These are phyloP conservation scores for Leuciscus waleckii DNA, from an alignment of 2,797 vertebrate species.

Conservation along the genomic window DNA sequence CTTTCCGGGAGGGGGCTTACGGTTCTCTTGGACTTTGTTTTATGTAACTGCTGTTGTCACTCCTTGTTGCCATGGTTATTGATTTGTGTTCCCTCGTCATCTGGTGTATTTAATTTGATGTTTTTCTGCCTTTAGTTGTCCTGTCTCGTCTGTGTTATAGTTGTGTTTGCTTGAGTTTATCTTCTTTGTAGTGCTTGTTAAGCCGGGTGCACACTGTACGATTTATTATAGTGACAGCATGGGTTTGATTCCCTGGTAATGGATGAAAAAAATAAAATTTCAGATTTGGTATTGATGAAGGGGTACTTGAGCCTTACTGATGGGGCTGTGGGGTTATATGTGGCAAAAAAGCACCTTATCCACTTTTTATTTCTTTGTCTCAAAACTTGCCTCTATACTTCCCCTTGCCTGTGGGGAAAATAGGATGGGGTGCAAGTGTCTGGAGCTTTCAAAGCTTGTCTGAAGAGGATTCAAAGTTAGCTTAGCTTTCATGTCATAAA, in stretches of 20 bases:
- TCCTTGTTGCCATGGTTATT: too few species aligned
- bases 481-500: constrained; percentile 55
- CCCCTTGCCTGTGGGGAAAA: constrained; percentile 15
- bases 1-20: too few species aligned
- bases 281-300: neutral
- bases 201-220: too few species aligned
- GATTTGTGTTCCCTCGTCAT: too few species aligned
- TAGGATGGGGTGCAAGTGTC: constrained; percentile 15
- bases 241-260: neutral
- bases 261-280: neutral
- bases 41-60: too few species aligned
- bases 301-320: neutral
- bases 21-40: too few species aligned
- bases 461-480: constrained; percentile 51
- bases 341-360: neutral
- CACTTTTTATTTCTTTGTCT: neutral
- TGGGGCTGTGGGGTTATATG: neutral
- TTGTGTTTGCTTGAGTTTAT: too few species aligned
- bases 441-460: constrained; percentile 33
- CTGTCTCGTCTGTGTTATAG: too few species aligned
- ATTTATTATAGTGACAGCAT: neutral
- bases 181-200: too few species aligned
- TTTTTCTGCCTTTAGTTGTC: too few species aligned
- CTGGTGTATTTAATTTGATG: too few species aligned
- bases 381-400: constrained; percentile 1